Conservation (phyloP, 2,888 invertebrate genomes). For the Cosmorhoe ocellata region DNA sequence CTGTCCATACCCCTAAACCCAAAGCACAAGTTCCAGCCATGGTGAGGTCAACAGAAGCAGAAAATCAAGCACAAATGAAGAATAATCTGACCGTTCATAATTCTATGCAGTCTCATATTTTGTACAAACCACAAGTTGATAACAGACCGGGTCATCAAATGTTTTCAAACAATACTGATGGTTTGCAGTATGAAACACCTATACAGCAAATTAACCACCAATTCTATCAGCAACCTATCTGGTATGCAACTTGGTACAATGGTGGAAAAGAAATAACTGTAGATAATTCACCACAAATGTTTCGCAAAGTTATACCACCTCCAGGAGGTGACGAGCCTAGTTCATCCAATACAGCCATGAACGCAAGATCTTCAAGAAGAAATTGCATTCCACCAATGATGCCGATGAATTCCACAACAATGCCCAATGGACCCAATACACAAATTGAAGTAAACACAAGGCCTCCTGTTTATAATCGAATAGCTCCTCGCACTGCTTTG, state of each 20-base stretch:
- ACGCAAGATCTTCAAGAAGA: background rate
- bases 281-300: background rate
- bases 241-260: background rate
- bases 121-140: slow-evolving; percentile 11
- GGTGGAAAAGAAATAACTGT: background rate
- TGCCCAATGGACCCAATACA: background rate
- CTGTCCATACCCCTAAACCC: background rate
- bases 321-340: background rate
- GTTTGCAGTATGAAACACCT: background rate
- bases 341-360: background rate
- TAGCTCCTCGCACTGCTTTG: too few relatives aligned
- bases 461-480: too few relatives aligned
- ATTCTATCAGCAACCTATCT: background rate
- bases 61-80: background rate
- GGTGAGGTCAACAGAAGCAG: background rate
- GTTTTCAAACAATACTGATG: background rate
- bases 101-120: slow-evolving; percentile 17
- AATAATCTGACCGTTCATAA: slow-evolving; percentile 2
- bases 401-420: background rate
- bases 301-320: background rate
- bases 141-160: background rate
- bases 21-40: background rate
- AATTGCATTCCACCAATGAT: background rate
- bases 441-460: background rate
- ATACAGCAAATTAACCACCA: background rate